Conservation (phyloP, 1,140 invertebrate species). For the Lordiphosa clarofinis region DNA sequence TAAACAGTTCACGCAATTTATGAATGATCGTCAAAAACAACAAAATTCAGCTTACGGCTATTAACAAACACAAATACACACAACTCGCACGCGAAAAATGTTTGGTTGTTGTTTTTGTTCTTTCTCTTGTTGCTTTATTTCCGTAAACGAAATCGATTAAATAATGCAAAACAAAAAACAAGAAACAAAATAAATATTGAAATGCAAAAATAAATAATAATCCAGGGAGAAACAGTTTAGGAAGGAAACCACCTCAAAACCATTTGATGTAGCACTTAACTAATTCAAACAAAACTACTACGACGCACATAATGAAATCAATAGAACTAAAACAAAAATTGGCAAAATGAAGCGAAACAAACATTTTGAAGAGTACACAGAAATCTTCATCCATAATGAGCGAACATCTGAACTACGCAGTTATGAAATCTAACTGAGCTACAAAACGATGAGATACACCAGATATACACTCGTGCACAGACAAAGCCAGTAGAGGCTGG, state of each 20-base stretch:
- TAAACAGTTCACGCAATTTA: conserved; percentile 66
- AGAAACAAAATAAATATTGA: conserved; percentile 57
- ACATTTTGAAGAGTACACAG: conserved; percentile 53
- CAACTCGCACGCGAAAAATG: conserved; percentile 34
- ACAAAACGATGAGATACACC: conserved; percentile 22
- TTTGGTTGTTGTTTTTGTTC: conserved; percentile 34
- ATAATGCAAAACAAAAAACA: conserved; percentile 45
- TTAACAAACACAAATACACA: conserved; percentile 47
- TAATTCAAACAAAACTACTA: conserved; percentile 74
- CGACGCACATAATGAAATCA: conserved; percentile 67
- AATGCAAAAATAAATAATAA: conserved; percentile 48
- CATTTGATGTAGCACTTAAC: conserved; percentile 65
- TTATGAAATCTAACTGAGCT: conserved; percentile 57
- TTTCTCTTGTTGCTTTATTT: conserved; percentile 32
- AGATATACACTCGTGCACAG: neutral
- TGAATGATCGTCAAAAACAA: conserved; percentile 59
- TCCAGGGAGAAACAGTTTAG: conserved; percentile 11
- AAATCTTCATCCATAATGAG: conserved; percentile 43
- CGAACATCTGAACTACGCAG: conserved; percentile 61
- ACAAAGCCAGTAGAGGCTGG: conserved; percentile 7
- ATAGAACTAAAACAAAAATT: conserved; percentile 35
- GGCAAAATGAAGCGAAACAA: conserved; percentile 11
- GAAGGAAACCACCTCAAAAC: conserved; percentile 20
- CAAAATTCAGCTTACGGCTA: conserved; percentile 45
- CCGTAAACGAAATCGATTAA: conserved; percentile 72